Evolutionary conservation across 1,140 invertebrate species (phyloP), one percentile per base, ranked within the genome.

Genomic region (Drosophila hydei): DNA sequence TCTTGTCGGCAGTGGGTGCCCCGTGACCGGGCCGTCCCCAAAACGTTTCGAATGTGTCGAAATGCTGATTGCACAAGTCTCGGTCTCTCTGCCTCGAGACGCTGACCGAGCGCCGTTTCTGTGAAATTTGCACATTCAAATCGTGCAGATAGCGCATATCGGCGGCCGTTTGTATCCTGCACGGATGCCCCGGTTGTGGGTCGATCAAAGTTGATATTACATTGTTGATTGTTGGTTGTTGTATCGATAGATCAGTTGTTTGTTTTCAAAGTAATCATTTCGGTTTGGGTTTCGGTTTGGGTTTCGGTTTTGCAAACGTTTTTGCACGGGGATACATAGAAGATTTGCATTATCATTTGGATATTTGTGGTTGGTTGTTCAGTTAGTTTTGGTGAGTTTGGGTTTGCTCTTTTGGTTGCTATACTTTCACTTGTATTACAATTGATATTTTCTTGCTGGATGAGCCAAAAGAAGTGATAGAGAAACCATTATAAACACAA

Each of bases 21-120:
- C 94, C 94, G 74, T 95, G 93, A 23, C 94, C 94, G 0, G 94
- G 94, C 38, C 93, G 92, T 23, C 95, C 94, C 94, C 94, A 95
- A 55, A 95, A 93, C 42, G 91, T 92, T 65, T 92, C 92, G 93
- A 94, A 95, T 30, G 94, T 94, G 73, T 93, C 92, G 85, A 95
- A 95, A 79, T 95, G 95, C 72, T 92, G 92, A 62, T 91, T 92
- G 74, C 92, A 92, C 61, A 92, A 92, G 78, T 94, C 93, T 9
- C 92, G 88, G 60, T 95, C 94, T 70, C 92, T 90, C 59, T 93
- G 92, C 75, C 90, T 91, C n/a, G 85, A 73, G 18, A 89, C 73
- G 59, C 78, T 85, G 45, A 79, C 62, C 23, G 85, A 83, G 54
- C 87, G 84, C 9, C 92, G 83, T 33, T 92, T 92, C 51, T 89